Percentiles rank a stretch among this genome's conserved stretches.
Evolutionary conservation across 2,797 vertebrate species (phyloP).

Genomic region (Gymnothorax reevesii): DNA sequence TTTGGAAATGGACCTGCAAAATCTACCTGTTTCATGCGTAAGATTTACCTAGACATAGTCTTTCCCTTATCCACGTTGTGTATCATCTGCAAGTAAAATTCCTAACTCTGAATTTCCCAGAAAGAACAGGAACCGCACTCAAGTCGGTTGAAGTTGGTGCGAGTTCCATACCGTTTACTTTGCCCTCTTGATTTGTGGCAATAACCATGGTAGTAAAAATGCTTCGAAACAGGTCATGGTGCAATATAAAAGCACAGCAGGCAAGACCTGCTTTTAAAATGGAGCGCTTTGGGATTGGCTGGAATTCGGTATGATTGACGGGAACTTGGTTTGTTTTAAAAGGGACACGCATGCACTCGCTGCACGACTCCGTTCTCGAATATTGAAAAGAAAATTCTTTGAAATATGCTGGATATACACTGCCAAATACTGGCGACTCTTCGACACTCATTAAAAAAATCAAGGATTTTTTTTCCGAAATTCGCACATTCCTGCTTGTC

Average conservation of each 20-base stretch:
- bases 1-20: conserved; percentile 67
- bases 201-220: conserved; percentile 92
- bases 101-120: conserved; percentile 73
- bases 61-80: conserved; percentile 65
- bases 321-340: conserved; percentile 96
- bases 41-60: conserved; percentile 62
- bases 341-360: conserved; percentile 95
- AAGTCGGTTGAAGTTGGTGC: conserved; percentile 75
- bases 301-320: conserved; percentile 90
- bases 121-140: conserved; percentile 66
- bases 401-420: conserved; percentile 89
- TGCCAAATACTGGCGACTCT: conserved; percentile 67
- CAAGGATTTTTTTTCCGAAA: neutral
- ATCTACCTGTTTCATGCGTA: conserved; percentile 62
- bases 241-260: conserved; percentile 99
- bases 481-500: neutral
- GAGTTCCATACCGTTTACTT: conserved; percentile 84
- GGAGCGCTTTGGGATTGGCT: conserved; percentile 92
- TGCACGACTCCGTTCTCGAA: conserved; percentile 94
- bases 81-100: conserved; percentile 80
- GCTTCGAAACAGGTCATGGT: conserved; percentile 93
- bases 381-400: conserved; percentile 93
- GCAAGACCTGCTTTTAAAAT: conserved; percentile 91
- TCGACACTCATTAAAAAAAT: conserved; percentile 58
- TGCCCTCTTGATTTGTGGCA: conserved; percentile 91